Percentiles rank a stretch among this genome's conserved stretches.
Evolutionary conservation across 2,797 vertebrate genomes (phyloP).

Genomic region (Sardinella longiceps): DNA sequence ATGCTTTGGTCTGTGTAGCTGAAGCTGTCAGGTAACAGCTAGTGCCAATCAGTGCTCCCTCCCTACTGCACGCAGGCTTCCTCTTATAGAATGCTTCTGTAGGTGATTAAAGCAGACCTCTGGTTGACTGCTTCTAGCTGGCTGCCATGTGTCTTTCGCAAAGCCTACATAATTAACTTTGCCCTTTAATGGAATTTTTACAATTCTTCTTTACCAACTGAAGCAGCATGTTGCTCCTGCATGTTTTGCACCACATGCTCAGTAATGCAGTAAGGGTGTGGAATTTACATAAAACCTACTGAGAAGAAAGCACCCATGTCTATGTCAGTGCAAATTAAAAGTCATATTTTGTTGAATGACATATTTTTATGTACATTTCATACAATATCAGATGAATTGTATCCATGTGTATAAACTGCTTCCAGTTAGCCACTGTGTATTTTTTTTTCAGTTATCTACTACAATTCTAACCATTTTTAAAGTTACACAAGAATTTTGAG

Average conservation of each 20-base stretch:
- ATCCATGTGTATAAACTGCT: background rate
- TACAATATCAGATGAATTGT: background rate
- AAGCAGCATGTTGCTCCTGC: background rate
- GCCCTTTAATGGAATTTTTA: background rate
- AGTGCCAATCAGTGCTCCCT: background rate
- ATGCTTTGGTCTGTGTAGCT: conserved; percentile 14
- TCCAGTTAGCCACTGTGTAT: no score
- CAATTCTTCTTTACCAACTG: background rate
- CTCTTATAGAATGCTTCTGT: conserved; percentile 1
- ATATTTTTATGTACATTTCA: background rate
- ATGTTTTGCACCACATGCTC: background rate
- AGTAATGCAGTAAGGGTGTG: background rate
- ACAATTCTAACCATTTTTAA: no score
- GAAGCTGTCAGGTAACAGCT: conserved; percentile 13
- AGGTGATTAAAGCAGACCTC: background rate
- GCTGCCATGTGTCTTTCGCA: background rate
- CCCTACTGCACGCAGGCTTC: background rate
- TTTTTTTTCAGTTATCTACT: no score
- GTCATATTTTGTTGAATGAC: background rate
- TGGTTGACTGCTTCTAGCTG: background rate
- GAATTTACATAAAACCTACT: no score
- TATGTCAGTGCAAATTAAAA: background rate
- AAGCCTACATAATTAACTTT: background rate
- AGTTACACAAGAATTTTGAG: no score
- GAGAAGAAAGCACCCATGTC: background rate